phyloP scores from a whole-genome alignment of 2,113 vertebrate genomes.

The Clarias macrocephalus region DNA sequence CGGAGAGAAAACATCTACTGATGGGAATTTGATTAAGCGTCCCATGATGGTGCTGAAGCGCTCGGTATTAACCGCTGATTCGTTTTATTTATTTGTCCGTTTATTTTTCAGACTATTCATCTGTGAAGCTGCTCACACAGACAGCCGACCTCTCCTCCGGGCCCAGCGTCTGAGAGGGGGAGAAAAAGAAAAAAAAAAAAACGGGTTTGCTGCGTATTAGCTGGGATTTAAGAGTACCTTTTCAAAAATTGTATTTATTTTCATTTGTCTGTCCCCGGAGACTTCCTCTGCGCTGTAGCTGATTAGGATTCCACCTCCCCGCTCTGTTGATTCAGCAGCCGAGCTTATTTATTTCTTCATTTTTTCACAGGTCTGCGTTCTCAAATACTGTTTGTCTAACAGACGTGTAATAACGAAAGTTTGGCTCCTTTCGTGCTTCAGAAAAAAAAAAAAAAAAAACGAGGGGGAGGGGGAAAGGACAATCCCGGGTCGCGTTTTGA shows the following conservation, averaged over 20 bases:
- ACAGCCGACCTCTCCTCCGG: background rate
- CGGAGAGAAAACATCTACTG: constrained; percentile 20
- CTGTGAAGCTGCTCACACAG: background rate
- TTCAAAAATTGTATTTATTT: constrained; percentile 62
- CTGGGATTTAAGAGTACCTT: constrained; percentile 40
- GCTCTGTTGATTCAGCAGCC: constrained; percentile 70
- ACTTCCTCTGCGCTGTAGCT: constrained; percentile 54
- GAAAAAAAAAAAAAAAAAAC: constrained; percentile 19
- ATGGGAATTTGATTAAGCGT: constrained; percentile 29
- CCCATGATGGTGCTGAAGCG: constrained; percentile 12
- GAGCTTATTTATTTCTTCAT: constrained; percentile 61
- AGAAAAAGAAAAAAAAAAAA: background rate
- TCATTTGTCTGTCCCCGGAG: constrained; percentile 45
- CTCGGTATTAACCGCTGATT: constrained; percentile 29
- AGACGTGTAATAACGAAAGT: constrained; percentile 58
- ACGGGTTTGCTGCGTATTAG: constrained; percentile 38
- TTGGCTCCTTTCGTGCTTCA: constrained; percentile 48
- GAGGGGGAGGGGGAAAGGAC: no score
- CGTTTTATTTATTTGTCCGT: constrained; percentile 37
- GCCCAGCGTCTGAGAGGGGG: background rate
- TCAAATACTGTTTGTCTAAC: constrained; percentile 58
- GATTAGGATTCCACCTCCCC: constrained; percentile 58
- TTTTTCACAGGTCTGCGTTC: constrained; percentile 53
- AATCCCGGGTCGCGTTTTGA: background rate
- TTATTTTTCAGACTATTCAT: constrained; percentile 35